Conservation (phyloP, 2,113 vertebrate species). For the Tapirus terrestris region DNA sequence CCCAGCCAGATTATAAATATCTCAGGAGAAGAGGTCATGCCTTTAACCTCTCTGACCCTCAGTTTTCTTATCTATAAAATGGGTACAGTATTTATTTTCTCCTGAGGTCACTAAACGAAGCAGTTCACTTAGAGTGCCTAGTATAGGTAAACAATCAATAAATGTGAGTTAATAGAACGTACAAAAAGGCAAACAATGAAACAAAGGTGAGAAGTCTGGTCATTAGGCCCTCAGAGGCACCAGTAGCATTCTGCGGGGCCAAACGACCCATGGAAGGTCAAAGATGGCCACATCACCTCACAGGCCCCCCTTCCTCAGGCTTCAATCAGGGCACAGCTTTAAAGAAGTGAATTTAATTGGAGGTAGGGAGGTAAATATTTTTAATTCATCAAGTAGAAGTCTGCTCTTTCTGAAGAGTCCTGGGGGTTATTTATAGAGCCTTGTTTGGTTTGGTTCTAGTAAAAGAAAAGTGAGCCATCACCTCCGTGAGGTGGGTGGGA, state of each 20-base stretch:
- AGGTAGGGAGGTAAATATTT: constrained; percentile 60
- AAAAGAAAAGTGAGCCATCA: constrained; percentile 63
- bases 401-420: constrained; percentile 58
- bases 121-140: neutral
- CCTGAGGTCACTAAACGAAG: neutral
- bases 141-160: neutral
- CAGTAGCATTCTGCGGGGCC: neutral
- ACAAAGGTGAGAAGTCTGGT: neutral
- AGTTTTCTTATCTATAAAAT: constrained; percentile 47
- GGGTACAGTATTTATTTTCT: constrained; percentile 11
- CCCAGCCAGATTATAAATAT: neutral
- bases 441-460: constrained; percentile 72
- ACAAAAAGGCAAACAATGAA: neutral
- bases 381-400: constrained; percentile 67
- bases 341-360: constrained; percentile 60
- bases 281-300: neutral
- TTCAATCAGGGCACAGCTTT: constrained; percentile 52
- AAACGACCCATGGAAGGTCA: neutral
- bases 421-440: constrained; percentile 68
- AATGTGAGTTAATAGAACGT: constrained; percentile 3
- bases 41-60: constrained; percentile 21
- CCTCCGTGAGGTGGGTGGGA: neutral
- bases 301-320: neutral
- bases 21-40: neutral
- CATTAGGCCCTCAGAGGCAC: neutral